Percentiles rank a stretch among this genome's conserved stretches.
phyloP scores from a whole-genome alignment of 2,797 vertebrate genomes.

The Lacerta bilineata region DNA sequence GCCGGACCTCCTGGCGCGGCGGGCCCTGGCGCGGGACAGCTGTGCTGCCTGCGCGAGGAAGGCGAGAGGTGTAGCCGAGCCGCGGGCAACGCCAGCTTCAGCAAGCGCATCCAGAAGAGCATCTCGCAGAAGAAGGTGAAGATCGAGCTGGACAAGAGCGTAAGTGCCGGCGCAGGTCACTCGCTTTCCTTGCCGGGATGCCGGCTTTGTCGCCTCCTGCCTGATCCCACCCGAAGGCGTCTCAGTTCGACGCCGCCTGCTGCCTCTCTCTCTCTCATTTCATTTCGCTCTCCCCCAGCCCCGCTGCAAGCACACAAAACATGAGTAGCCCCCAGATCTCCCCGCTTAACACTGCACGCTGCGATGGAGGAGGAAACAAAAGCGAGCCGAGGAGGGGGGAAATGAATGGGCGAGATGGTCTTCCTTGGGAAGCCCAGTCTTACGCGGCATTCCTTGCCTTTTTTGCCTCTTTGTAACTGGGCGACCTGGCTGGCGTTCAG shows the following conservation, averaged over 20 bases:
- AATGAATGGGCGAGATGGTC: neutral
- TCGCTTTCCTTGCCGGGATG: neutral
- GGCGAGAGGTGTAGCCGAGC: conserved; percentile 82
- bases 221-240: neutral
- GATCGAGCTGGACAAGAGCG: conserved; percentile 86
- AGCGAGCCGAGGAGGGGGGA: neutral
- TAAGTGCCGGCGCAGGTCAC: conserved; percentile 68
- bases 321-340: neutral
- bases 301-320: neutral
- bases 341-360: neutral
- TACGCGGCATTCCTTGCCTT: neutral
- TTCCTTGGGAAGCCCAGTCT: neutral
- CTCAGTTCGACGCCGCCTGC: too few relatives aligned
- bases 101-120: conserved; percentile 87
- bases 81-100: conserved; percentile 86
- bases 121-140: conserved; percentile 88
- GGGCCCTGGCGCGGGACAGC: conserved; percentile 84
- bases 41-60: conserved; percentile 84
- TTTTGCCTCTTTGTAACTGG: neutral
- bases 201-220: neutral
- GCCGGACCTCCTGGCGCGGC: conserved; percentile 48
- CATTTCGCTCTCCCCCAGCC: neutral
- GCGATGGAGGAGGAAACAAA: conserved; percentile 9
- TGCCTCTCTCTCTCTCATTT: too few relatives aligned
- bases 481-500: neutral